Conservation (phyloP, 2,888 invertebrate species). For the Clostera curtula region DNA sequence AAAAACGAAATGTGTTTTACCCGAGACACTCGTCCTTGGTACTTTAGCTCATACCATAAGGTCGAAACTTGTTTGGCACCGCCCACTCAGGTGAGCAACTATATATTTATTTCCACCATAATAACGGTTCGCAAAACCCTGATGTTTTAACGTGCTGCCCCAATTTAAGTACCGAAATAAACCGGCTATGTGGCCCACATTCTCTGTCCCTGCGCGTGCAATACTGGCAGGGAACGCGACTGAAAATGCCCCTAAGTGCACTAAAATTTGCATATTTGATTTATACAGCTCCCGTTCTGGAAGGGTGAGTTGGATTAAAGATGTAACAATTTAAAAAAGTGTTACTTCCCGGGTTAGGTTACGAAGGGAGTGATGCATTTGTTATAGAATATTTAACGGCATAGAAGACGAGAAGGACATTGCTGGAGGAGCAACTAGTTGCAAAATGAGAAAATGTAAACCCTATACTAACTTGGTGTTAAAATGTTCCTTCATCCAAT, state of each 20-base stretch:
- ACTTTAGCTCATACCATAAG: constrained; percentile 21
- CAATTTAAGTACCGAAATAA: constrained; percentile 67
- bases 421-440: too few relatives aligned
- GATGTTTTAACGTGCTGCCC: constrained; percentile 62
- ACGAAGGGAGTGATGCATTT: too few relatives aligned
- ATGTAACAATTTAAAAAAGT: too few relatives aligned
- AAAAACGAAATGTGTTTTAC: too few relatives aligned
- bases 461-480: too few relatives aligned
- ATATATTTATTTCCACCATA: constrained; percentile 53
- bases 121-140: constrained; percentile 47
- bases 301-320: background rate
- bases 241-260: background rate
- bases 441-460: too few relatives aligned
- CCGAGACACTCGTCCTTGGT: constrained; percentile 22
- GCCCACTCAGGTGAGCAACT: constrained; percentile 48
- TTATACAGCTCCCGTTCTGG: background rate
- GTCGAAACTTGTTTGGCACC: constrained; percentile 27
- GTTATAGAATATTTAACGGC: too few relatives aligned
- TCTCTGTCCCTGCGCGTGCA: constrained; percentile 25
- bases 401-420: too few relatives aligned
- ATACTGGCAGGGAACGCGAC: background rate
- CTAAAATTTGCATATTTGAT: background rate
- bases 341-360: too few relatives aligned
- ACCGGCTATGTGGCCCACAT: constrained; percentile 55
- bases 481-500: too few relatives aligned